Percentiles rank a stretch among this genome's conserved stretches.
These are phyloP conservation scores for Thryonomys swinderianus DNA, from an alignment of 2,113 vertebrate species.

Conservation along the genomic window DNA sequence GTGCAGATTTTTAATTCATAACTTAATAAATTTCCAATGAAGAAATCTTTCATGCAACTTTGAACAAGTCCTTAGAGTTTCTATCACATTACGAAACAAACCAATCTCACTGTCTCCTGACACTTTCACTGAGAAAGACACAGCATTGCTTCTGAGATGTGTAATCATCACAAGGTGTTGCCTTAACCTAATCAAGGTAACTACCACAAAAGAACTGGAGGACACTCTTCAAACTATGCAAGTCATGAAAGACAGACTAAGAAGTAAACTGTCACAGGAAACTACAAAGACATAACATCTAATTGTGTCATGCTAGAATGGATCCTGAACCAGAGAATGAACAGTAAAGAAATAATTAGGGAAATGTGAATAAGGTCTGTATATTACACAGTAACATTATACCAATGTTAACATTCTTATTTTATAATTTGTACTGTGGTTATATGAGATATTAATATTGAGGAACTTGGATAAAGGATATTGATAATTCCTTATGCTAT, in stretches of 20 bases:
- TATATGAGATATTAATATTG: not conserved
- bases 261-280: slow-evolving; percentile 9
- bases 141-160: not conserved
- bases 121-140: not conserved
- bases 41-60: not conserved
- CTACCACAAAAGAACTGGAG: not conserved
- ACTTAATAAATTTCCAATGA: not conserved
- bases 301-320: not conserved
- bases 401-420: not conserved
- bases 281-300: not conserved
- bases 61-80: not conserved
- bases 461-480: not conserved
- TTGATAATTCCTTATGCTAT: not conserved
- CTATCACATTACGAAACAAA: not conserved
- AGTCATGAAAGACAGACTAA: not conserved
- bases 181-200: not conserved
- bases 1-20: slow-evolving; percentile 23
- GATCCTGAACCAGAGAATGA: not conserved
- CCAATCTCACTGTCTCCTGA: not conserved
- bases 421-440: not conserved
- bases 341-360: not conserved
- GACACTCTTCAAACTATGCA: not conserved
- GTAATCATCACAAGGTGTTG: not conserved
- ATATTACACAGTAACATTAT: not conserved
- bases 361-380: not conserved